Evolutionary conservation across 2,113 vertebrate species (phyloP).

Genomic region (Peromyscus californicus): DNA sequence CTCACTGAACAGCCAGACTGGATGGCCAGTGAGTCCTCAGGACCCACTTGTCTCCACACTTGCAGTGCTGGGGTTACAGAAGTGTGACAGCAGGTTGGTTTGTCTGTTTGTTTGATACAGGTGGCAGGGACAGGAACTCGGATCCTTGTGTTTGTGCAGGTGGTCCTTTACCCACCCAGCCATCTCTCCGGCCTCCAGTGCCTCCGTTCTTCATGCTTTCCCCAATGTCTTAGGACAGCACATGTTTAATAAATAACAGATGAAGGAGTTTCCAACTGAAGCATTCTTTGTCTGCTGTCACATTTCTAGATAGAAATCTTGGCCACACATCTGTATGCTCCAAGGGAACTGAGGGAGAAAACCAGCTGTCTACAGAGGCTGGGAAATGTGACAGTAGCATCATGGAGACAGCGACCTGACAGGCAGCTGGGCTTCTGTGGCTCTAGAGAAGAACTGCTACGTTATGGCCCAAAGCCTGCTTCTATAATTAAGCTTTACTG

Average conservation of each 20-base stretch:
- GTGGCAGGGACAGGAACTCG: background rate
- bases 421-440: background rate
- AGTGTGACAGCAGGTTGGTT: background rate
- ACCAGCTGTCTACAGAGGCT: background rate
- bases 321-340: background rate
- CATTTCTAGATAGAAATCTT: background rate
- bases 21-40: background rate
- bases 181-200: background rate
- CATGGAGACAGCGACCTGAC: background rate
- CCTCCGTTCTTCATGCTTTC: background rate
- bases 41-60: background rate
- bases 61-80: background rate
- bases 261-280: background rate
- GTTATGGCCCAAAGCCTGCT: background rate
- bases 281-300: background rate
- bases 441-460: background rate
- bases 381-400: background rate
- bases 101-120: background rate
- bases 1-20: background rate
- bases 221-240: background rate
- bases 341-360: background rate
- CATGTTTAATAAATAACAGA: background rate
- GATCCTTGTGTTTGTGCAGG: background rate
- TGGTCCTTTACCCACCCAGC: background rate
- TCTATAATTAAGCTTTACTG: background rate